Conservation (phyloP, 2,888 invertebrate genomes). For the Pollenia labialis region DNA sequence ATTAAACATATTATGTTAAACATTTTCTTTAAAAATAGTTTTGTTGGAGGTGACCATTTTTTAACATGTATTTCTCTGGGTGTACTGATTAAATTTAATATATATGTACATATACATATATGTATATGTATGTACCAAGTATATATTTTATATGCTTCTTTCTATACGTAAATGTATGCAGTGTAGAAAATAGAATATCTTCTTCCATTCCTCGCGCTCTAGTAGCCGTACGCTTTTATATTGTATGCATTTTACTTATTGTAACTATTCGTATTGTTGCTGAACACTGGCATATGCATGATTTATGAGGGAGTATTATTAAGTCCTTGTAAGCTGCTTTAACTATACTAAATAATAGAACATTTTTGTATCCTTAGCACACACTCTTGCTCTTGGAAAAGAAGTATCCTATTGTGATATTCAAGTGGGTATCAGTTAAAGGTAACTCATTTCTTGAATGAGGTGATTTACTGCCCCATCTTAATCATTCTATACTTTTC, state of each 20-base stretch:
- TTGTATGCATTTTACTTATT: slow-evolving; percentile 29
- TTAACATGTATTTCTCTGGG: too few relatives aligned
- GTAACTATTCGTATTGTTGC: slow-evolving; percentile 24
- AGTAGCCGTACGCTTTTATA: not conserved
- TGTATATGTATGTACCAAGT: not conserved
- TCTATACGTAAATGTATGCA: too few relatives aligned
- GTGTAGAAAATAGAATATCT: too few relatives aligned
- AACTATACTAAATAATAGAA: slow-evolving; percentile 53
- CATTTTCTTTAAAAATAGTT: too few relatives aligned
- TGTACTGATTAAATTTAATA: too few relatives aligned
- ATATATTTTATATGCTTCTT: too few relatives aligned
- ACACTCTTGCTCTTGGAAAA: not conserved
- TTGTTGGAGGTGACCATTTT: too few relatives aligned
- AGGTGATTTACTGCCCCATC: slow-evolving; percentile 7
- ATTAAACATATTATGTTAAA: too few relatives aligned
- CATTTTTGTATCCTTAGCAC: slow-evolving; percentile 1
- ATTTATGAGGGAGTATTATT: slow-evolving; percentile 80
- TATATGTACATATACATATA: not conserved
- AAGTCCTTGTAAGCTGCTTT: slow-evolving; percentile 60
- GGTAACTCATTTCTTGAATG: not conserved
- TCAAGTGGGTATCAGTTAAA: slow-evolving; percentile 18
- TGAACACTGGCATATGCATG: slow-evolving; percentile 77
- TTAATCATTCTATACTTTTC: not conserved
- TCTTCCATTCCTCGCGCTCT: too few relatives aligned
- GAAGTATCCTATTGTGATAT: slow-evolving; percentile 8